Percentiles rank a stretch among this genome's conserved stretches.
These are phyloP conservation scores for Rhabdornis inornatus DNA, from an alignment of 2,113 vertebrate genomes.

Conservation along the genomic window DNA sequence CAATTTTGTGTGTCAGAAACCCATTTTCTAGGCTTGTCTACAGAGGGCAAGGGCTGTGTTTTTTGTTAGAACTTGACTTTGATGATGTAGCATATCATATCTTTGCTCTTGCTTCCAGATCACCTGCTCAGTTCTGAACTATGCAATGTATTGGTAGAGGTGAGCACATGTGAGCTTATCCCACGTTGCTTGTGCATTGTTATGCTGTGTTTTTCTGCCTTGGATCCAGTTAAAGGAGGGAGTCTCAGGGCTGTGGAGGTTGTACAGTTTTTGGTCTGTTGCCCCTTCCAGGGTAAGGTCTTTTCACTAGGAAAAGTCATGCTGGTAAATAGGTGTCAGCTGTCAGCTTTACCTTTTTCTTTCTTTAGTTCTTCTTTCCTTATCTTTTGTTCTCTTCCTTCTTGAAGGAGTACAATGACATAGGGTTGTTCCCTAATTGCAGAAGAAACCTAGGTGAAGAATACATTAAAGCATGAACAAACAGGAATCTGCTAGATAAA, in stretches of 20 bases:
- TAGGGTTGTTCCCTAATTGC: not conserved
- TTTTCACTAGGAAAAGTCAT: not conserved
- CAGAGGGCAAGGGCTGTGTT: not conserved
- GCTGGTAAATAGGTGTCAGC: not conserved
- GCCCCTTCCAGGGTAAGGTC: not conserved
- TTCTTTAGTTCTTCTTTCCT: not conserved
- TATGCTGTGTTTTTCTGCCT: not conserved
- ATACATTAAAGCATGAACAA: not conserved
- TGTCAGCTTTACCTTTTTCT: not conserved
- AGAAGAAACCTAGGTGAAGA: not conserved
- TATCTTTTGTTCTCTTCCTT: not conserved
- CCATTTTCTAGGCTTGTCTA: not conserved
- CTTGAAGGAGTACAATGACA: not conserved
- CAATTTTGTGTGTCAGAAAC: not conserved
- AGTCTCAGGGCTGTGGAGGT: not conserved
- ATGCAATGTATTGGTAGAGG: not conserved
- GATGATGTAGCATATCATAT: not conserved
- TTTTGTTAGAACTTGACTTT: not conserved
- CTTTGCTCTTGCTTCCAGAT: not conserved
- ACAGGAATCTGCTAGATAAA: constrained; percentile 48
- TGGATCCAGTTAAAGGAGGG: not conserved
- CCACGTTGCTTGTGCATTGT: not conserved
- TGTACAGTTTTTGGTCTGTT: not conserved
- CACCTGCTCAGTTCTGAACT: not conserved
- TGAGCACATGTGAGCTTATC: not conserved